Conservation (phyloP, 2,888 invertebrate genomes). For the Phragmatobia fuliginosa region DNA sequence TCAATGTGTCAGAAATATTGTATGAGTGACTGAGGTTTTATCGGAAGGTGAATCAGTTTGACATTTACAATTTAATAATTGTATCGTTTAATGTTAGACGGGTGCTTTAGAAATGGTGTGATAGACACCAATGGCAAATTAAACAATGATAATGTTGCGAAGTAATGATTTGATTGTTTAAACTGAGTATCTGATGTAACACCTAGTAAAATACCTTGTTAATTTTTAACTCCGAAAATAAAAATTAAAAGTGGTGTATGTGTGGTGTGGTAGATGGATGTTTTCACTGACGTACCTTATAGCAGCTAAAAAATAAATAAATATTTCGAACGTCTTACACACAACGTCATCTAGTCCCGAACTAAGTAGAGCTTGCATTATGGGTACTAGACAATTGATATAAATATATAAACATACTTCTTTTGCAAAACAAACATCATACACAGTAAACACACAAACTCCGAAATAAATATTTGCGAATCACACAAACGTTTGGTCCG, state of each 20-base stretch:
- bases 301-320: too few species aligned
- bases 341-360: too few species aligned
- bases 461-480: too few species aligned
- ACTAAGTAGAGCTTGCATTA: too few species aligned
- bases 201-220: too few species aligned
- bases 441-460: too few species aligned
- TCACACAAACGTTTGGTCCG: too few species aligned
- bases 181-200: neutral
- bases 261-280: too few species aligned
- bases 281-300: neutral
- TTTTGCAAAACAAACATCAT: too few species aligned
- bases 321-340: too few species aligned
- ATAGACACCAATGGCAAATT: neutral
- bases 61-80: constrained; percentile 9
- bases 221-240: neutral
- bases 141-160: neutral
- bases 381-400: too few species aligned
- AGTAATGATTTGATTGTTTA: neutral
- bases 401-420: too few species aligned
- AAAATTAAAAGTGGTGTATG: neutral
- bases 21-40: constrained; percentile 12
- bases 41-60: constrained; percentile 4
- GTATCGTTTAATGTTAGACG: constrained; percentile 1
- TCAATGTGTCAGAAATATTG: constrained; percentile 16
- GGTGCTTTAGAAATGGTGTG: neutral